Evolutionary conservation across 1,140 invertebrate genomes (phyloP).

Genomic region (Drosophila burlai): DNA sequence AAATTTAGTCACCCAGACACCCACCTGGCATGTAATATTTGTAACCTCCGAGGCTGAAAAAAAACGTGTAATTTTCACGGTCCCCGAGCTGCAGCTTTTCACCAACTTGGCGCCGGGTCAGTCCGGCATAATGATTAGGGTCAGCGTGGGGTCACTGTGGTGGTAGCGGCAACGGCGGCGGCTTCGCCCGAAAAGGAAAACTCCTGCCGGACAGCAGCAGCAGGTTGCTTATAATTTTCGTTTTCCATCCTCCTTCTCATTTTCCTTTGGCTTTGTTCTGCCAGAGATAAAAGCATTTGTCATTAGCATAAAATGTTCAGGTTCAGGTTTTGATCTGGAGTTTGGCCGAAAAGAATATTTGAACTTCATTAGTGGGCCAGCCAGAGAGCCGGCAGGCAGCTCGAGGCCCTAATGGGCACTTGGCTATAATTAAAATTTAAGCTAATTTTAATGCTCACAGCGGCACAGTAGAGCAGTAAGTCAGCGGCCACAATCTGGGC

Average conservation of each 20-base stretch:
- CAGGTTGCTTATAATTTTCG: conserved; percentile 72
- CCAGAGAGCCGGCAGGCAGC: neutral
- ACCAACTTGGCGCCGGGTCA: conserved; percentile 58
- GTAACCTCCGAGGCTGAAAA: conserved; percentile 46
- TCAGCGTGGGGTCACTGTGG: conserved; percentile 47
- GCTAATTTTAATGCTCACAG: conserved; percentile 62
- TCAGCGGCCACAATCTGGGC: conserved; percentile 26
- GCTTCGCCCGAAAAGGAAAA: conserved; percentile 28
- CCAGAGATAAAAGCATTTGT: conserved; percentile 80
- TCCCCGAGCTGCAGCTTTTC: conserved; percentile 70
- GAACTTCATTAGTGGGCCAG: conserved; percentile 70
- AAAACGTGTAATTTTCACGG: conserved; percentile 79
- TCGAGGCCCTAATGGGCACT: conserved; percentile 45
- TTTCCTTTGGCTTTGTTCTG: conserved; percentile 45
- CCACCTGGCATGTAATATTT: conserved; percentile 67
- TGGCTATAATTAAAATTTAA: conserved; percentile 75
- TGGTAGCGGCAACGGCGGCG: neutral
- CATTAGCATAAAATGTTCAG: conserved; percentile 79
- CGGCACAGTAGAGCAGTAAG: conserved; percentile 29
- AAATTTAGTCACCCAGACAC: conserved; percentile 67
- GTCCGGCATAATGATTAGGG: conserved; percentile 77
- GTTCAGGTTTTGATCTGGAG: conserved; percentile 56
- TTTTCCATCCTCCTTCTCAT: conserved; percentile 27
- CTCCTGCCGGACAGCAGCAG: conserved; percentile 45
- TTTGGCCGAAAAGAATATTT: conserved; percentile 67